phyloP scores from a whole-genome alignment of 2,797 vertebrate genomes.

The Manis pentadactyla region DNA sequence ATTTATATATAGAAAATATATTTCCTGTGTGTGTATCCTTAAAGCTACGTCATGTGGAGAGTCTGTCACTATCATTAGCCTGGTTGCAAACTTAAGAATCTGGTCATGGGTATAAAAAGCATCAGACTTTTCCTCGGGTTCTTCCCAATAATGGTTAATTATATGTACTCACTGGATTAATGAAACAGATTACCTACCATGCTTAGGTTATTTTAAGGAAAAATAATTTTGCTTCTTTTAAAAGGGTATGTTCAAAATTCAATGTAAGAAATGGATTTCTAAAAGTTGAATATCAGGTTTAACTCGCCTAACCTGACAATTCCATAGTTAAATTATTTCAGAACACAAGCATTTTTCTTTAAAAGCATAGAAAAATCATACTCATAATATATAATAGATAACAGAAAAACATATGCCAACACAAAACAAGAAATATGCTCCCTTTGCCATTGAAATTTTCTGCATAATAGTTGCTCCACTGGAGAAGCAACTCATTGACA shows the following conservation, averaged over 20 bases:
- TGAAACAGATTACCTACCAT: not conserved
- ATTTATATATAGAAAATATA: not conserved
- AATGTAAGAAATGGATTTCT: constrained; percentile 26
- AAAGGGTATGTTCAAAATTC: constrained; percentile 39
- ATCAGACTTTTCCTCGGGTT: not conserved
- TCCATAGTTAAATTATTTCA: not conserved
- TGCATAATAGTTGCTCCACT: not conserved
- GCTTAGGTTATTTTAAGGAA: constrained; percentile 30
- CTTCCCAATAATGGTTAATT: not conserved
- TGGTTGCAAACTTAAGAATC: not conserved
- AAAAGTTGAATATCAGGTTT: constrained; percentile 22
- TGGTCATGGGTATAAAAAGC: constrained; percentile 1
- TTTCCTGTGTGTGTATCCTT: not conserved
- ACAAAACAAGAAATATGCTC: not conserved
- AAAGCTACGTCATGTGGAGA: not conserved
- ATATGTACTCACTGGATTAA: not conserved
- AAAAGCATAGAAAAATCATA: constrained; percentile 29
- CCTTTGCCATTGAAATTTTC: not conserved
- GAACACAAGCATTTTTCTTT: constrained; percentile 48
- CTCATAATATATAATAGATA: not conserved
- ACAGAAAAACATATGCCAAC: not conserved
- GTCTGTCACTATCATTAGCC: not conserved
- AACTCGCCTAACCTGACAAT: constrained; percentile 30
- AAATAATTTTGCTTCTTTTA: constrained; percentile 45
- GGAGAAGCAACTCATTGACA: not conserved